These are phyloP conservation scores for Garrulus glandarius DNA, from an alignment of 2,797 vertebrate species.

Conservation along the genomic window DNA sequence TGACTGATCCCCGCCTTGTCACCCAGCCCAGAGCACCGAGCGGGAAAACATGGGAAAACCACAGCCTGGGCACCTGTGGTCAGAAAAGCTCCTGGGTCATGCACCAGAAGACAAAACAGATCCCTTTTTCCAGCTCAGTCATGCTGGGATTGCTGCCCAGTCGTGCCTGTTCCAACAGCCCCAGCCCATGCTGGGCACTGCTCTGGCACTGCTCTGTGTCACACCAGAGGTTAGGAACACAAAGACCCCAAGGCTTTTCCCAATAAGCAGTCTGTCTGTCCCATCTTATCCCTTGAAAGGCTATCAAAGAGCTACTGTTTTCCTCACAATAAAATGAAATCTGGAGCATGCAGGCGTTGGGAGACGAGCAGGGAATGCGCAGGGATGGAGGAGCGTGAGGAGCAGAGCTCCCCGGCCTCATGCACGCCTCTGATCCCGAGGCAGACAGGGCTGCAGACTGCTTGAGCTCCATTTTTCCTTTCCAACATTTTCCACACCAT, in stretches of 20 bases:
- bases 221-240: neutral
- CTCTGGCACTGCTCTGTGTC: neutral
- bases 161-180: neutral
- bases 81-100: neutral
- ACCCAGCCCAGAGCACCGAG: neutral
- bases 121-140: neutral
- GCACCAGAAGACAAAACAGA: neutral
- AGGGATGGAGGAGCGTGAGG: accelerated
- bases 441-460: neutral
- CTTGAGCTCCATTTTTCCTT: neutral
- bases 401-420: neutral
- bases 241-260: neutral
- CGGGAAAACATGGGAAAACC: neutral
- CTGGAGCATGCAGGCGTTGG: neutral
- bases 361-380: neutral
- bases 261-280: neutral
- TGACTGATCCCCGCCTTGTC: neutral
- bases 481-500: constrained; percentile 34
- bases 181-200: neutral
- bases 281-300: neutral
- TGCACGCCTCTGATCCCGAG: accelerated
- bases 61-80: accelerated
- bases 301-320: neutral
- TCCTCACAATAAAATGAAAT: accelerated
- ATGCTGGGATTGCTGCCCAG: neutral